Base-by-base conservation (phyloP, 37 sponge, comb jelly and placozoan genomes). In the Ianthella basta region DNA sequence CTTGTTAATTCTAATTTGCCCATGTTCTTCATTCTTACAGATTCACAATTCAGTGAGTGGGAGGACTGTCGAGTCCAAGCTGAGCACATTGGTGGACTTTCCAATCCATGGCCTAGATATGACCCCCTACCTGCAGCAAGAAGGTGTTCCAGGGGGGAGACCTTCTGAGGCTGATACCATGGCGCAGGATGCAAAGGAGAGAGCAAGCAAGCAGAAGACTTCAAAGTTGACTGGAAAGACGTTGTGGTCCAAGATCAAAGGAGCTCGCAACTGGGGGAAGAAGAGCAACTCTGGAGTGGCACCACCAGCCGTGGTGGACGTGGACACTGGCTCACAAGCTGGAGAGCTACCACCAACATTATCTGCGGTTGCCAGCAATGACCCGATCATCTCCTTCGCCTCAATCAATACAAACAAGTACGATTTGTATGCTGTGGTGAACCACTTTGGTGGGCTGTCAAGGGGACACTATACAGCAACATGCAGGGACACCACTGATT, bases 381-480 rank as follows among this genome's bases (percentile, higher is more conserved):
- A 73, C 30, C 53, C n/a, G n/a, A n/a, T n/a, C n/a, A n/a, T n/a
- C n/a, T n/a, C n/a, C n/a, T n/a, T n/a, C n/a, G n/a, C 74, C 24
- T 82, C 25, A 66, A 41, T 25, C 25, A 16, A 4, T 4, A 34
- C 2, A 10, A 10, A 20, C 36, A 70, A 27, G 32, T 29, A 97
- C 40, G 96, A 93, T 68, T 77, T 97, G 32, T 97, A 91, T 75
- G 96, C 94, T 18, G 91, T 97, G 56, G 89, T 94, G 79, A 95
- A 97, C 83, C 97, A 97, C 72, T 50, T 64, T 16, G 97, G 97
- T 0, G 85, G 69, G 67, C 86, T 97, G 93, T 89, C 32, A 34
- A 56, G 88, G 5, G 97, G 97, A 0, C 97, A 97, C 89, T 97
- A 97, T 83, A 95, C 90, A 15, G 93, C 97, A 27, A 87, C 63